phyloP scores from a whole-genome alignment of 2,113 vertebrate genomes.

The Hepsetus odoe region DNA sequence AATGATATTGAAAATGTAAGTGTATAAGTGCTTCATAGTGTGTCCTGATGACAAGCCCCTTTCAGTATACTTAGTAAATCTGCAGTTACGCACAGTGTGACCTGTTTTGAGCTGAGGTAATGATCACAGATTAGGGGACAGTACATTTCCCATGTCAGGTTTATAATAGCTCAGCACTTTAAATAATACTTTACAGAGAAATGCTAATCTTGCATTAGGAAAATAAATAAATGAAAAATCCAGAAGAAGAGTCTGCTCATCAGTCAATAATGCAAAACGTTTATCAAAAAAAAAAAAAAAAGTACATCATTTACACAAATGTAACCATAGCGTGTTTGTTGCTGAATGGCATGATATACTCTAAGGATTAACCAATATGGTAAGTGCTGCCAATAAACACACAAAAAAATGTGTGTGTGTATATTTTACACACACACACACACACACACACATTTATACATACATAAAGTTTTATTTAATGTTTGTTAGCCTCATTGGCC shows the following conservation, averaged over 20 bases:
- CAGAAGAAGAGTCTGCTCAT: too few species aligned
- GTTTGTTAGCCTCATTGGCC: too few species aligned
- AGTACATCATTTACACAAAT: too few species aligned
- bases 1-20: too few species aligned
- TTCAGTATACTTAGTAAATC: not conserved
- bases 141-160: not conserved
- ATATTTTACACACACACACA: too few species aligned
- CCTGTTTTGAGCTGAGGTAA: not conserved
- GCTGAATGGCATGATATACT: not conserved
- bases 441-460: too few species aligned
- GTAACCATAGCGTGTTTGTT: not conserved
- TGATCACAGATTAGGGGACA: not conserved
- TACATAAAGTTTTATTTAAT: too few species aligned
- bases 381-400: too few species aligned
- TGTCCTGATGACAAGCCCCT: not conserved
- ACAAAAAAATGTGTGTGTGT: too few species aligned
- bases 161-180: not conserved
- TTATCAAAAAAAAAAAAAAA: too few species aligned
- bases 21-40: not conserved
- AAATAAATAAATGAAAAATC: conserved; percentile 5
- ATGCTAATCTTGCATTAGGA: not conserved
- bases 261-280: too few species aligned
- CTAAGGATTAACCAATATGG: too few species aligned
- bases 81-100: not conserved
- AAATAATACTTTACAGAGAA: not conserved